phyloP scores from a whole-genome alignment of 2,113 vertebrate genomes.

The Microtus ochrogaster region DNA sequence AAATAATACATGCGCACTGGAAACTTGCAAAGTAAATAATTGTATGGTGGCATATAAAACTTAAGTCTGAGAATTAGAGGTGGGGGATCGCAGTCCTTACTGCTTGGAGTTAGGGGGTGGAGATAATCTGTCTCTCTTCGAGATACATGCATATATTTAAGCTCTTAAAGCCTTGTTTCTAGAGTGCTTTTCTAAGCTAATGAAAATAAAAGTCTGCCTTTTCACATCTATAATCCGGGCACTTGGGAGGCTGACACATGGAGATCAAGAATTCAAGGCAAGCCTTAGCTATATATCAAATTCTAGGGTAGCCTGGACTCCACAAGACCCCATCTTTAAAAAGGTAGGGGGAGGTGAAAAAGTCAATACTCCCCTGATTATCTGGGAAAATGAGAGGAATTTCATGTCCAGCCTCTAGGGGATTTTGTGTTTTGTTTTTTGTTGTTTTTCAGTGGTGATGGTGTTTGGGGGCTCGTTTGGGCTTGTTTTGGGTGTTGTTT shows the following conservation, averaged over 20 bases:
- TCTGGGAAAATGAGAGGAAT: conserved; percentile 10
- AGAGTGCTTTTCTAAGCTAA: background rate
- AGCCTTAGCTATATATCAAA: background rate
- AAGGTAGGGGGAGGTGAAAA: background rate
- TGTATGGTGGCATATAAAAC: background rate
- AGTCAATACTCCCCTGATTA: background rate
- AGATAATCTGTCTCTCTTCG: background rate
- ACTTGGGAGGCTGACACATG: background rate
- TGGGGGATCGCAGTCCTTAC: background rate
- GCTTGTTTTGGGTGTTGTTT: background rate
- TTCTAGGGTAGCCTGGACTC: background rate
- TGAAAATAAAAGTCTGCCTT: background rate
- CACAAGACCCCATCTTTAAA: background rate
- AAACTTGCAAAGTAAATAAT: background rate
- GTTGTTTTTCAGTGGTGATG: background rate
- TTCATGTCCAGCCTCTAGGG: background rate
- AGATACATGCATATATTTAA: background rate
- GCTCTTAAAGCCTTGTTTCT: conserved; percentile 3
- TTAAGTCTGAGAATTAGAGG: background rate
- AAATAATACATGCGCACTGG: background rate
- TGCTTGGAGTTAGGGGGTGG: background rate
- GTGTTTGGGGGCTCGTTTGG: background rate
- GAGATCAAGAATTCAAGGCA: background rate
- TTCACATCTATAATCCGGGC: background rate
- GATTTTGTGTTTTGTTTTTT: background rate